Base-by-base conservation (phyloP, 2,113 vertebrate genomes). In the Cyphomyrus plagiostoma region DNA sequence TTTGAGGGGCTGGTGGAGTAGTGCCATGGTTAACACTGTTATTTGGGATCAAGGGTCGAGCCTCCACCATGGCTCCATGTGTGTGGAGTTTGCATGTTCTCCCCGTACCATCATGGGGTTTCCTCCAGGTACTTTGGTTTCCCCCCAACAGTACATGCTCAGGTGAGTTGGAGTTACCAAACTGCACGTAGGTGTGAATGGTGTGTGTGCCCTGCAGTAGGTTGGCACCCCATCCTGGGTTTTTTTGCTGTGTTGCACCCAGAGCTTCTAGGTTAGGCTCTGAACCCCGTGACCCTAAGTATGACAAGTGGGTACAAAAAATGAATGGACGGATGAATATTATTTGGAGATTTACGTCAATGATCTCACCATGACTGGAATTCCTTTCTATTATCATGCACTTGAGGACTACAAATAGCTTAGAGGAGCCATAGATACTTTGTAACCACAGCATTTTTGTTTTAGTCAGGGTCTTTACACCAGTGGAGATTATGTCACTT, bases 271-370 rank as follows among this genome's bases (percentile, higher is more conserved):
- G 58, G 58, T 11, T 66, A 66, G n/a, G 58, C 23, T 26, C 58
- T 26, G 23, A 70, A 13, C n/a, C 10, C 26, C 10, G n/a, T 26
- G 10, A 70, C 62, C 62, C 26, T 26, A 26, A 13, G 3, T 70
- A 70, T 26, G 3, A 70, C 62, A 13, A 30, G 62, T 70, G n/a
- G n/a, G 10, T 30, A 30, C 62, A 70, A 26, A 70, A 70, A 70
- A 70, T 70, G n/a, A 3, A 30, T 70, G n/a, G 62, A 30, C 0
- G 8, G 62, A 70, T 70, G 62, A 70, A 53, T 56, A 53, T 53
- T 53, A 56, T 87, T 87, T 87, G 50, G 85, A 89, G 49, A 89
- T 90, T 92, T 88, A 91, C 88, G 87, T 90, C 92, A 92, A 92
- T 92, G 90, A 93, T 90, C 89, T 88, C 91, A 62, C 90, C 86